Base-by-base conservation (phyloP, 1,140 invertebrate species). In the Drosophila lacertosa region DNA sequence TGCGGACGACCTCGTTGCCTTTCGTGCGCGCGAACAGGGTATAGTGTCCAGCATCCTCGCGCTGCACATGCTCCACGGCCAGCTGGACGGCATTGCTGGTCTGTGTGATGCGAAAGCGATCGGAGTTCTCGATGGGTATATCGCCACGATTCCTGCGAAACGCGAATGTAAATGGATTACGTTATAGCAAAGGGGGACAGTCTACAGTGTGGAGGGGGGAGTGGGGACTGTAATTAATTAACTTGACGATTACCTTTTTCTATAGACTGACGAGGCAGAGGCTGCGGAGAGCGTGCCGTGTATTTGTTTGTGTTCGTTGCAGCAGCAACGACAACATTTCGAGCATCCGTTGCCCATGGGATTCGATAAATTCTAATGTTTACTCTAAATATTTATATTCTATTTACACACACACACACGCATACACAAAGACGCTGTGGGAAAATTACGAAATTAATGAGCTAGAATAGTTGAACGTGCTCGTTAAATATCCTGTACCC, bases 331-430 rank as follows among this genome's bases (percentile, higher is more conserved):
- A 54, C 51, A 91, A 70, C 90, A 91, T 77, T 89, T 90, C 20
- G 90, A 91, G 58, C 90, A 91, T 77, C 90, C 89, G 90, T 91
- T 91, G 73, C 90, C 90, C 90, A 91, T 91, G 47, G 20, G 55
- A 55, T 68, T 65, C n/a, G 24, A 37, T 54, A 35, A 15, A 26
- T 57, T 57, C 54, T 62, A 32, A 59, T 60, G 32, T 47, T 47
- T 66, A 26, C 32, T 39, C 50, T 57, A 55, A 55, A 62, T 68
- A 26, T 54, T 62, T 70, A 53, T 42, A 40, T 42, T 70, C 20
- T 63, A 62, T 50, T 55, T 67, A 42, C 37, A 71, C 45, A 54
- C 33, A 13, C 7, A 32, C 57, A 16, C 37, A 20, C 42, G 24
- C 58, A 33, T 6, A 48, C 44, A 40, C 40, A 24, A 16, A 55